phyloP scores from a whole-genome alignment of 2,113 vertebrate genomes.

The Desmodus rotundus region DNA sequence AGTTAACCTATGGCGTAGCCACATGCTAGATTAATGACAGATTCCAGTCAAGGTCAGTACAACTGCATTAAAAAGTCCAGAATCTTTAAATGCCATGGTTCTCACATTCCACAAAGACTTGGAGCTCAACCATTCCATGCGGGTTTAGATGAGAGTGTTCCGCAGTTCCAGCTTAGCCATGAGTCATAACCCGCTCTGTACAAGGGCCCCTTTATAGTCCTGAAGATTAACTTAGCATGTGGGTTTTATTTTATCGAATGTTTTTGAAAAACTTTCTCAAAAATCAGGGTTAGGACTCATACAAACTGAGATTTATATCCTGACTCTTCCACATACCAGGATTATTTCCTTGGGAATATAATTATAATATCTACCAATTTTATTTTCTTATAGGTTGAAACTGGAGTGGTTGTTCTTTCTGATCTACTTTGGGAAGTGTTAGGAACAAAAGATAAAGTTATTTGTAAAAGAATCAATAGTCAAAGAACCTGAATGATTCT shows the following conservation, averaged over 20 bases:
- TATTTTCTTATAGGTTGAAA: constrained; percentile 18
- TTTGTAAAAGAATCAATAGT: not conserved
- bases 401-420: not conserved
- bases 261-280: not conserved
- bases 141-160: not conserved
- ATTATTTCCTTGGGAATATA: not conserved
- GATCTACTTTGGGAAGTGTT: not conserved
- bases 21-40: not conserved
- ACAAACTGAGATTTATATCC: not conserved
- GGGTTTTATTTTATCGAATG: constrained; percentile 13
- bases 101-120: not conserved
- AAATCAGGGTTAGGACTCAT: not conserved
- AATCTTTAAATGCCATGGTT: not conserved
- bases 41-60: not conserved
- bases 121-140: not conserved
- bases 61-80: not conserved
- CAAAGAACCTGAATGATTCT: not conserved
- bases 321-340: not conserved
- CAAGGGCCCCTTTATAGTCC: not conserved
- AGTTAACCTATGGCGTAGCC: not conserved
- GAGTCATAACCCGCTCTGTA: not conserved
- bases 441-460: not conserved
- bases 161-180: not conserved
- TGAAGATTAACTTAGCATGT: constrained; percentile 28
- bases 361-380: not conserved